These are phyloP conservation scores for Drosophila nigromelanica DNA, from an alignment of 1,140 invertebrate genomes.

Conservation along the genomic window DNA sequence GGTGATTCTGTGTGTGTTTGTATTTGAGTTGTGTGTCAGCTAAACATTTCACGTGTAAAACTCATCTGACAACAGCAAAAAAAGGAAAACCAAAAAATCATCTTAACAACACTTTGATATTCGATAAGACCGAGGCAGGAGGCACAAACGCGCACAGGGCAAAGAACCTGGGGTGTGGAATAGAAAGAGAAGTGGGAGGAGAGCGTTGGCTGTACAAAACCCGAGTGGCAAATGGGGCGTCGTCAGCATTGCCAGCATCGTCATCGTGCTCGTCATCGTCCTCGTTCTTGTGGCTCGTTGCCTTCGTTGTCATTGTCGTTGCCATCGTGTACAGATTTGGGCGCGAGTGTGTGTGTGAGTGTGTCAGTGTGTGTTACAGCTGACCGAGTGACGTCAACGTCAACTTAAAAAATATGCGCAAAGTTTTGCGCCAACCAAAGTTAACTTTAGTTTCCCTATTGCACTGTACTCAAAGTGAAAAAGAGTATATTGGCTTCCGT, in stretches of 20 bases:
- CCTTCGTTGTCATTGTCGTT: slow-evolving; percentile 39
- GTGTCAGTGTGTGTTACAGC: slow-evolving; percentile 33
- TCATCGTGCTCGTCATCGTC: slow-evolving; percentile 2
- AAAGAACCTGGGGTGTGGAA: not conserved
- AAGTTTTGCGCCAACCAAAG: slow-evolving; percentile 52
- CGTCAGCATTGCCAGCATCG: slow-evolving; percentile 13
- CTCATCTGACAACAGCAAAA: slow-evolving; percentile 44
- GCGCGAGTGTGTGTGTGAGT: slow-evolving; percentile 5
- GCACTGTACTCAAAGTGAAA: too few species aligned
- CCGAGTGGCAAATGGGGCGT: slow-evolving; percentile 31
- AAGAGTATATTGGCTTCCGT: too few species aligned
- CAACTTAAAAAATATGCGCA: slow-evolving; percentile 74
- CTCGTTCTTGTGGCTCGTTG: not conserved
- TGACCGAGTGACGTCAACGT: slow-evolving; percentile 62
- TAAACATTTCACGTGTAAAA: slow-evolving; percentile 58
- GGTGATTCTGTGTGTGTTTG: slow-evolving; percentile 5
- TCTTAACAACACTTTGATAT: slow-evolving; percentile 77
- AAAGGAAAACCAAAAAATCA: slow-evolving; percentile 59
- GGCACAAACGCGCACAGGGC: not conserved
- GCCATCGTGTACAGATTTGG: slow-evolving; percentile 1
- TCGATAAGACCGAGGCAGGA: slow-evolving; percentile 62
- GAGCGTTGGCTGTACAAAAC: not conserved
- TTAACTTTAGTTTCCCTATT: slow-evolving; percentile 42
- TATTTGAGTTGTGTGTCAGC: slow-evolving; percentile 19
- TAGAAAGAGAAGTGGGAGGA: not conserved